Percentiles rank a stretch among this genome's conserved stretches.
Evolutionary conservation across 2,113 vertebrate species (phyloP).

Genomic region (Corythornis cristatus): DNA sequence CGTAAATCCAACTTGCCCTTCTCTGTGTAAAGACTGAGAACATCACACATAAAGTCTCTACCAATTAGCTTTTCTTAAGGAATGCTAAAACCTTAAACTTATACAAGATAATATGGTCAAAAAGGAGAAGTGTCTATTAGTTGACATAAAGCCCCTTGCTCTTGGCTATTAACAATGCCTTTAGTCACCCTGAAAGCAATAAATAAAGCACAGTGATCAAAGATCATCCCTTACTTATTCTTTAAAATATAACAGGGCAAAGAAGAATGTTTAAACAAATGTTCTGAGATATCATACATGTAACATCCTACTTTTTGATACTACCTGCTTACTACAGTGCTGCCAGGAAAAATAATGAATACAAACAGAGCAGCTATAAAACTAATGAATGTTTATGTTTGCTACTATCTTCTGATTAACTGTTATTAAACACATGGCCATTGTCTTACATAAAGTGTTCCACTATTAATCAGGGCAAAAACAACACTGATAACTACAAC

Average conservation of each 20-base stretch:
- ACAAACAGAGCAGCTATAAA: not conserved
- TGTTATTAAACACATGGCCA: not conserved
- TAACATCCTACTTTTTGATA: not conserved
- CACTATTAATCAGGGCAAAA: not conserved
- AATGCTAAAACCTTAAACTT: not conserved
- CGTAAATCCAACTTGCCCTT: not conserved
- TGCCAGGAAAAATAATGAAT: not conserved
- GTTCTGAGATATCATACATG: not conserved
- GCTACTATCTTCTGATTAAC: not conserved
- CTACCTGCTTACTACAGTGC: not conserved
- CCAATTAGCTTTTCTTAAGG: not conserved
- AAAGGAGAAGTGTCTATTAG: not conserved
- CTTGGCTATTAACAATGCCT: not conserved
- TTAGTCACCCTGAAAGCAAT: not conserved
- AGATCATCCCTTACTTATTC: constrained; percentile 12
- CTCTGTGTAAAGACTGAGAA: not conserved
- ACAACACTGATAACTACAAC: not conserved
- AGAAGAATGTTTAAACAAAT: constrained; percentile 16
- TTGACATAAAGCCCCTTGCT: not conserved
- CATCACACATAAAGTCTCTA: not conserved
- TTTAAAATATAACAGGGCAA: constrained; percentile 23
- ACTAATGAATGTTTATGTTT: constrained; percentile 11
- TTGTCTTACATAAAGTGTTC: not conserved
- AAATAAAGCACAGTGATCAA: constrained; percentile 5
- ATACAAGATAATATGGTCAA: not conserved